Evolutionary conservation across 23 tunicate genomes (phyloP).

Genomic region (Pegea sp.): DNA sequence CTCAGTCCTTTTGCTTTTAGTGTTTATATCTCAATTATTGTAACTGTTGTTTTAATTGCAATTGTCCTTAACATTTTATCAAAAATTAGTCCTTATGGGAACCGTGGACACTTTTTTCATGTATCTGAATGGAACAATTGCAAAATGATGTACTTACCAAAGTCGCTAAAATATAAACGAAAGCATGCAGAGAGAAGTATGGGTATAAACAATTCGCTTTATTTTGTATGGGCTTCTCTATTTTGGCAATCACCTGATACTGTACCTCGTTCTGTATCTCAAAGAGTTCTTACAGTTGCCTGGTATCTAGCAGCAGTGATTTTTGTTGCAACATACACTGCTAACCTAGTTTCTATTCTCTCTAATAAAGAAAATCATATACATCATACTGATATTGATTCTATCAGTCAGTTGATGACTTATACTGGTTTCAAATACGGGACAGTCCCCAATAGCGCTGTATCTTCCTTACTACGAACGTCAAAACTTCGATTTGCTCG

Average conservation of each 20-base stretch:
- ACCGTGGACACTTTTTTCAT: slow-evolving; percentile 54
- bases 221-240: slow-evolving; percentile 85
- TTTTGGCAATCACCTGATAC: slow-evolving; percentile 94
- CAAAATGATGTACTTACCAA: slow-evolving; percentile 1
- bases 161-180: slow-evolving; percentile 19
- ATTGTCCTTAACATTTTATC: slow-evolving; percentile 34
- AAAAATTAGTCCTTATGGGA: slow-evolving; percentile 63
- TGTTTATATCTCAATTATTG: slow-evolving; percentile 23
- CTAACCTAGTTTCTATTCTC: slow-evolving; percentile 66
- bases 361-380: too few relatives aligned
- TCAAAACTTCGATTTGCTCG: slow-evolving; percentile 10
- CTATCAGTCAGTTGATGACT: slow-evolving; percentile 26
- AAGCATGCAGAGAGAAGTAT: slow-evolving; percentile 53
- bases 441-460: slow-evolving; percentile 63
- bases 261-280: slow-evolving; percentile 74
- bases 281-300: slow-evolving; percentile 29
- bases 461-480: slow-evolving; percentile 18
- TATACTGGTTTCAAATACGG: slow-evolving; percentile 39
- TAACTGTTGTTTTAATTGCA: slow-evolving; percentile 33
- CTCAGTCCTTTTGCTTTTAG: slow-evolving; percentile 28
- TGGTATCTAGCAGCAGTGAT: slow-evolving; percentile 85
- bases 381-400: slow-evolving; percentile 8
- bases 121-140: slow-evolving; percentile 1
- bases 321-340: slow-evolving; percentile 73
- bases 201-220: slow-evolving; percentile 60